Base-by-base conservation (phyloP, 1,140 invertebrate genomes). In the Arion vulgaris region DNA sequence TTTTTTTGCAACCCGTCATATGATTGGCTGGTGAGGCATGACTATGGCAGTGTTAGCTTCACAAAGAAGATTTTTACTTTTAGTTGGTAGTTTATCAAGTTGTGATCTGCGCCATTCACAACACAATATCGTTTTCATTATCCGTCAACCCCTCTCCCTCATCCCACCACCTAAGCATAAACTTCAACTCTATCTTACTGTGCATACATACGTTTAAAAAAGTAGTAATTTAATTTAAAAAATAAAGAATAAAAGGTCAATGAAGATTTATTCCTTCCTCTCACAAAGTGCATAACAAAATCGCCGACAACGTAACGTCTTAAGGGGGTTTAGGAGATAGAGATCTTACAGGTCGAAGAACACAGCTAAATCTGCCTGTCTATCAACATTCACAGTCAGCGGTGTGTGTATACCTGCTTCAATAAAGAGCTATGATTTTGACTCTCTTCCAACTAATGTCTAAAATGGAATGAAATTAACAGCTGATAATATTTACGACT, bases 401-500 rank as follows among this genome's bases (percentile, higher is more conserved):
- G 1, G 28, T n/a, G n/a, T n/a, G 62, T 66, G 28, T 7, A 66
- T 66, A 32, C n/a, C 17, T 66, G 28, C 62, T 5, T 32, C 17
- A 66, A 66, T 32, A 66, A 28, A 66, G 7, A 66, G 11, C 11
- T 15, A 28, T 28, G 1, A 2, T 66, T 66, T 66, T 34, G 7
- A 66, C 4, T 66, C 62, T 7, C n/a, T 34, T 11, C 62, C 32
- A 11, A 17, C 62, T 66, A 66, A 66, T 66, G 62, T 66, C 28
- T 1, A n/a, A 66, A 66, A 66, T 66, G 62, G 32, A 66, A 66
- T 66, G 2, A 66, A 66, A 66, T 66, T 66, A 66, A 66, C n/a
- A 28, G 62, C n/a, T 66, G 62, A 66, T 66, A 66, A 66, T 32
- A 66, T 66, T 66, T 66, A 66, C 28, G 19, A 66, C 62, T 32